phyloP scores from a whole-genome alignment of 2,113 vertebrate genomes.

The Macroglossus sobrinus region DNA sequence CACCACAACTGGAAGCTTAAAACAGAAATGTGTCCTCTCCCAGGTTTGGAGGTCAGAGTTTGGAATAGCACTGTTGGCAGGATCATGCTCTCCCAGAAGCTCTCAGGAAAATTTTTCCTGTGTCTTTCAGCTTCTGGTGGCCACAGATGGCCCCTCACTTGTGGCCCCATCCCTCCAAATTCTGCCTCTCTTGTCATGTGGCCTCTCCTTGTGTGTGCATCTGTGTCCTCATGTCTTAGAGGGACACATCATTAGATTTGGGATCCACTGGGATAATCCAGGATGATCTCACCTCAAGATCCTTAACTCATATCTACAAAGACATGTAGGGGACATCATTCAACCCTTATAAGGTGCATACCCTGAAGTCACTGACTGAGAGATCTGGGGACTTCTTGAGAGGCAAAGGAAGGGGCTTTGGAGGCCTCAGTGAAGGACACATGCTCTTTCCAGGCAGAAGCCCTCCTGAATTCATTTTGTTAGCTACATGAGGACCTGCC shows the following conservation, averaged over 20 bases:
- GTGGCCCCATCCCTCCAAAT: rapidly evolving
- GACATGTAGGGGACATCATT: background rate
- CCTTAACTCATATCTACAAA: background rate
- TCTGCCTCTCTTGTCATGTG: background rate
- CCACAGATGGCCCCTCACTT: background rate
- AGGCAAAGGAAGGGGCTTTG: background rate
- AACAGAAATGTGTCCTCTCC: background rate
- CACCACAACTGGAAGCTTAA: background rate
- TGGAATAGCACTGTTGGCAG: background rate
- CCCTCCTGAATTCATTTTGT: background rate
- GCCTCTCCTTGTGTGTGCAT: too few relatives aligned
- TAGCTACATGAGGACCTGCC: too few relatives aligned
- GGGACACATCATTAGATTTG: background rate
- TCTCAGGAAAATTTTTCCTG: background rate
- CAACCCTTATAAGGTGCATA: background rate
- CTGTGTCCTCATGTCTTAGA: background rate
- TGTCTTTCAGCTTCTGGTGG: background rate
- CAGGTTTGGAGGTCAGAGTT: background rate
- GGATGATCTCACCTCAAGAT: background rate
- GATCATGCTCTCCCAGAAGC: background rate
- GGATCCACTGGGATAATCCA: background rate
- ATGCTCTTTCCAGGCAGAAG: background rate
- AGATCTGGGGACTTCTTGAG: background rate
- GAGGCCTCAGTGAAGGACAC: background rate
- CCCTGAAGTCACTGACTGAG: background rate